Percentiles rank a stretch among this genome's conserved stretches.
Evolutionary conservation across 2,113 vertebrate species (phyloP).

Genomic region (Sporophila hypoxantha): DNA sequence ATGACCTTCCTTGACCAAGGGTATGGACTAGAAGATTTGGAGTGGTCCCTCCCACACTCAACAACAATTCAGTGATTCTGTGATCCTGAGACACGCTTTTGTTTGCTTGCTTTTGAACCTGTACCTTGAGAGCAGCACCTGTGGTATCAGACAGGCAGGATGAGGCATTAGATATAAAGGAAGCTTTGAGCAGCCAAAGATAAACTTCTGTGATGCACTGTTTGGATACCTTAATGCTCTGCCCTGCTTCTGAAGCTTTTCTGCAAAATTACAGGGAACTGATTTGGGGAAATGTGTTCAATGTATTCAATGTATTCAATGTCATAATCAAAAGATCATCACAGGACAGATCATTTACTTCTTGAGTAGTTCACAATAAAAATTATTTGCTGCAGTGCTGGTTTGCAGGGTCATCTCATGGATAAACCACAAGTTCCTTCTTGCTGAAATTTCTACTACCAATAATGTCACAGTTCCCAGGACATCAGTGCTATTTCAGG

Average conservation of each 20-base stretch:
- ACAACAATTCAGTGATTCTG: accelerated
- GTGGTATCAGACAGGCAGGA: neutral
- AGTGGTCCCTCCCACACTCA: neutral
- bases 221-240: neutral
- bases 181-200: neutral
- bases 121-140: neutral
- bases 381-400: neutral
- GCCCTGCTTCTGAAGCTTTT: neutral
- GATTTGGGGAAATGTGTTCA: neutral
- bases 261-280: neutral
- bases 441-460: neutral
- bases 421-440: neutral
- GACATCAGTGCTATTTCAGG: neutral
- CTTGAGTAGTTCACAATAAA: neutral
- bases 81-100: neutral
- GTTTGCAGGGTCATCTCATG: neutral
- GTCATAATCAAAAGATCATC: neutral
- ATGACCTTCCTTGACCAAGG: neutral
- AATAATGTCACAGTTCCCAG: neutral
- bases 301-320: neutral
- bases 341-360: neutral
- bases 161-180: neutral
- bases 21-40: neutral
- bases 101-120: neutral
- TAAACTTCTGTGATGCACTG: neutral